A percentile compares a stretch with the other conserved stretches of the same genome.
Evolutionary conservation across 23 tunicate genomes (phyloP).

Genomic region (Clavelina lepadiformis): DNA sequence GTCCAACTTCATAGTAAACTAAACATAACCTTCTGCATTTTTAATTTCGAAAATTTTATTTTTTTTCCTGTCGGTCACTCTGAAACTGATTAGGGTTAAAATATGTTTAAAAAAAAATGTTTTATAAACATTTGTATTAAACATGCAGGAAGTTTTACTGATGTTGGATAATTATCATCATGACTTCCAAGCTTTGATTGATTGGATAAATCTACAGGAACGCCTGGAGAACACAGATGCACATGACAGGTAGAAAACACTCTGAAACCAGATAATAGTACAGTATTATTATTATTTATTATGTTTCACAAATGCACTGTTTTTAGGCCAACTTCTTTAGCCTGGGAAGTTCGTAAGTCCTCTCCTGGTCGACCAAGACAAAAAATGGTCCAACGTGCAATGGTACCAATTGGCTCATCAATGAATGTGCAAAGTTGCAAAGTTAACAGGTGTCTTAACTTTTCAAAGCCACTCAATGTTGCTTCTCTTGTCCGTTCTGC

Average conservation of each 20-base stretch:
- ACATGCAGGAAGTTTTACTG: conserved; percentile 74
- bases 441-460: conserved; percentile 62
- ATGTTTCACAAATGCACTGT: background rate
- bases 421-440: background rate
- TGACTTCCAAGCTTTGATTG: conserved; percentile 89
- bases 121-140: too few species aligned
- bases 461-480: conserved; percentile 33
- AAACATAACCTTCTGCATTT: too few species aligned
- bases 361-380: conserved; percentile 92
- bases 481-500: conserved; percentile 29
- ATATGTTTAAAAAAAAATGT: too few species aligned
- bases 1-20: too few species aligned
- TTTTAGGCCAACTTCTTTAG: conserved; percentile 82
- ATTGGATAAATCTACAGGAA: conserved; percentile 90
- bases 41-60: too few species aligned
- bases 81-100: too few species aligned
- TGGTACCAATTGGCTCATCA: background rate
- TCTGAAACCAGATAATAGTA: too few species aligned
- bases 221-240: conserved; percentile 70
- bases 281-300: background rate
- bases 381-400: conserved; percentile 39
- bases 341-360: conserved; percentile 97
- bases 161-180: conserved; percentile 84
- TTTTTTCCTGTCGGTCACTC: too few species aligned
- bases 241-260: conserved; percentile 74